Evolutionary conservation across 1,140 invertebrate species (phyloP), one percentile per base, ranked within the genome.

Genomic region (Ceratina australensis): DNA sequence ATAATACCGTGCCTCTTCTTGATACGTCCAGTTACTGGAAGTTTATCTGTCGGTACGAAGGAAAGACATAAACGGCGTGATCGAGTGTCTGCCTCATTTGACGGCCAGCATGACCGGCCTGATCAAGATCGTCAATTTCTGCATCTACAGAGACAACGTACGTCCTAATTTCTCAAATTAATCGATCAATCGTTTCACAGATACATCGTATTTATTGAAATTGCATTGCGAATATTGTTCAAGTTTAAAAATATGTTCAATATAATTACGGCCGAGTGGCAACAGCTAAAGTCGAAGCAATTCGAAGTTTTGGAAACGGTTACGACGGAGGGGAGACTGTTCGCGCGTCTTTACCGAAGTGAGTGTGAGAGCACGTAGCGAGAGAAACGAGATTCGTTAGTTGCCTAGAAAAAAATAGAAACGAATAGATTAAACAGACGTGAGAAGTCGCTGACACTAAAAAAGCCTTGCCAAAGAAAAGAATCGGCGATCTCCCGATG

Each of bases 181-280:
- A 42, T 42, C 33, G 33, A 42, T 42, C 33, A n/a, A n/a, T n/a
- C n/a, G 33, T 33, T 33, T 7, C 2, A 42, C 33, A 42, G 33
- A 54, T 10, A 4, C 5, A 20, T 8, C 5, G 4, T 16, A 54
- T 54, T 54, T 4, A 4, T 54, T 2, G 15, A 24, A 47, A 24
- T 2, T 0, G 7, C 16, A 0, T 50, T 56, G 49, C 33, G 10
- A 42, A 42, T 56, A 10, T 73, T 63, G 0, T n/a, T 42, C 33
- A 42, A 73, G 72, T 73, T 73, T 4, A 64, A 16, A 26, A 65
- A 42, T 24, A 8, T 73, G 5, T 65, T 54, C 0, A 3, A 18
- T n/a, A 8, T 18, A 3, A 26, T 73, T 20, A 13, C 24, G 3
- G 4, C 33, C 1, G 49, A 73, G 3, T 73, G 72, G 72, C 0